Evolutionary conservation across 2,888 invertebrate species (phyloP).

Genomic region (Apamea epomidion): DNA sequence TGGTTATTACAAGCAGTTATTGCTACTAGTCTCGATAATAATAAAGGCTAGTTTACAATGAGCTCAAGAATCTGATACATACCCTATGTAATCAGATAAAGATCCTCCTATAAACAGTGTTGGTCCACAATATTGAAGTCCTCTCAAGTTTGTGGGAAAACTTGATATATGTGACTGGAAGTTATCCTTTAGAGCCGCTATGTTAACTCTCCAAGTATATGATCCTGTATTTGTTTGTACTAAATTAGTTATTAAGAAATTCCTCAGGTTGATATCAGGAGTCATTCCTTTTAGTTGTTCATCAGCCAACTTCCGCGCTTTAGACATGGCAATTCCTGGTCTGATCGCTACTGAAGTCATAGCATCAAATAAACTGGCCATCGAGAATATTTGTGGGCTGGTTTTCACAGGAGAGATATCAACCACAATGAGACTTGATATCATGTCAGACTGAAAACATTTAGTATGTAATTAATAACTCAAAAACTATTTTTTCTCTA

Average conservation of each 20-base stretch:
- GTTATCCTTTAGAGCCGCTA: slow-evolving; percentile 92
- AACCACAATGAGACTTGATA: slow-evolving; percentile 92
- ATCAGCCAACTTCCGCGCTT: slow-evolving; percentile 92
- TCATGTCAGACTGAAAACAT: slow-evolving; percentile 89
- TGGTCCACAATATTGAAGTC: slow-evolving; percentile 91
- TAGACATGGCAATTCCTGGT: slow-evolving; percentile 91
- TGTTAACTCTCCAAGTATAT: slow-evolving; percentile 95
- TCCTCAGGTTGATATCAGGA: slow-evolving; percentile 90
- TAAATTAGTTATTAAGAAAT: slow-evolving; percentile 97
- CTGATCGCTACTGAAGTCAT: slow-evolving; percentile 92
- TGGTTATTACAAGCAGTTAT: neutral
- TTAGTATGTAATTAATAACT: neutral
- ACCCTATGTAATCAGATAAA: slow-evolving; percentile 95
- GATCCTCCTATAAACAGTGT: slow-evolving; percentile 96
- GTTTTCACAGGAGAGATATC: slow-evolving; percentile 93
- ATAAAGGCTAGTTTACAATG: slow-evolving; percentile 6
- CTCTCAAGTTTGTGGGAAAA: slow-evolving; percentile 91
- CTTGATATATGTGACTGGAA: slow-evolving; percentile 91
- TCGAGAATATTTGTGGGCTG: slow-evolving; percentile 91
- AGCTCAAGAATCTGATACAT: slow-evolving; percentile 54
- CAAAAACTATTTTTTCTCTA: neutral
- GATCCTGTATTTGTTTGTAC: slow-evolving; percentile 91
- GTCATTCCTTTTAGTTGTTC: slow-evolving; percentile 91
- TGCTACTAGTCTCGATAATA: neutral
- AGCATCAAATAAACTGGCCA: slow-evolving; percentile 92